phyloP scores from a whole-genome alignment of 2,113 vertebrate species.

The Periophthalmus modestus region DNA sequence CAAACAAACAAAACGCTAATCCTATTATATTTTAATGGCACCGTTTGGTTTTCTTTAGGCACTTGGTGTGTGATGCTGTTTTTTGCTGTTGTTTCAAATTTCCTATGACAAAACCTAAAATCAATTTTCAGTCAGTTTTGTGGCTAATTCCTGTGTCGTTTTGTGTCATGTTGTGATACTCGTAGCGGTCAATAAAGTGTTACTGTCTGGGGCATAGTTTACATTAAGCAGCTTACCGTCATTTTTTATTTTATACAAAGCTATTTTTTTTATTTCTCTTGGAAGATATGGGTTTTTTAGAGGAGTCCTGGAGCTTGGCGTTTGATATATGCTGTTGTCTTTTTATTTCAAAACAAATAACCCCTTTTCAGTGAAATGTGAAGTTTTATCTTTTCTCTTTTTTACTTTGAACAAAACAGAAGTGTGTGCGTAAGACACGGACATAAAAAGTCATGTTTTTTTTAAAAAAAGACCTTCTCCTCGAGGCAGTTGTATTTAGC shows the following conservation, averaged over 20 bases:
- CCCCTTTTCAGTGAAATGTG: slow-evolving; percentile 36
- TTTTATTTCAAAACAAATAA: slow-evolving; percentile 33
- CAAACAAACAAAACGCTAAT: slow-evolving; percentile 86
- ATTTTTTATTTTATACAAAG: slow-evolving; percentile 49
- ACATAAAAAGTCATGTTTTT: slow-evolving; percentile 19
- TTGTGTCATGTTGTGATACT: slow-evolving; percentile 49
- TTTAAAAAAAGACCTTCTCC: not conserved
- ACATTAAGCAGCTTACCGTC: slow-evolving; percentile 72
- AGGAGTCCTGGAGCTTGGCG: slow-evolving; percentile 41
- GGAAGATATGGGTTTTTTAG: slow-evolving; percentile 45
- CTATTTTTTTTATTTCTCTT: slow-evolving; percentile 50
- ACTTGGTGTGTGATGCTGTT: slow-evolving; percentile 56
- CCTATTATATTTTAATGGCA: slow-evolving; percentile 83
- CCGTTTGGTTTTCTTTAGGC: slow-evolving; percentile 76
- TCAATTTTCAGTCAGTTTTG: slow-evolving; percentile 69
- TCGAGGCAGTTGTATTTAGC: slow-evolving; percentile 16
- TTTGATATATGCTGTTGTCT: slow-evolving; percentile 41
- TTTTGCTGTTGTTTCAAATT: slow-evolving; percentile 22
- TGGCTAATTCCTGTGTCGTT: slow-evolving; percentile 39
- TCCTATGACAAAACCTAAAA: slow-evolving; percentile 71
- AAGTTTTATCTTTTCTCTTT: slow-evolving; percentile 46
- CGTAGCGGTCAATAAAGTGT: slow-evolving; percentile 52
- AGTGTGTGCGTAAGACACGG: slow-evolving; percentile 36
- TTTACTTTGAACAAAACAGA: slow-evolving; percentile 31
- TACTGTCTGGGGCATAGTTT: slow-evolving; percentile 61